Base-by-base conservation (phyloP, 1,140 invertebrate species). In the Magallana gigas region DNA sequence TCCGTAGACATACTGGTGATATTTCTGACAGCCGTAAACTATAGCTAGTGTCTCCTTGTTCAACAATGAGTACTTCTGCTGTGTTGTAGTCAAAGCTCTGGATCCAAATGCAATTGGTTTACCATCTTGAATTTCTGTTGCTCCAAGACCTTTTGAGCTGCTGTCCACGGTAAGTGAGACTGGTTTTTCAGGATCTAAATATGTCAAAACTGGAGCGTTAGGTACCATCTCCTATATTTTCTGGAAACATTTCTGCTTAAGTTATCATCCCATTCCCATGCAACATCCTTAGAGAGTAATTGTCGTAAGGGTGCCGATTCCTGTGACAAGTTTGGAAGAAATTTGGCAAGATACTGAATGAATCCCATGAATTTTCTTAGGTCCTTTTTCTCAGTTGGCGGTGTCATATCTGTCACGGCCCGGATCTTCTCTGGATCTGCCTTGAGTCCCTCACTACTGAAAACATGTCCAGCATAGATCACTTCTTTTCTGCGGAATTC, bases 21-120 rank as follows among this genome's bases (percentile, higher is more conserved):
- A n/a, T n/a, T 88, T 90, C 18, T 81, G 86, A 56, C 88, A 87
- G 14, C 88, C 56, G 23, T 60, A 58, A 23, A 87, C 85, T n/a
- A 88, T 84, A 48, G 88, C 86, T 12, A 59, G 12, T 59, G 58
- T 59, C 58, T 59, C 57, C 85, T 86, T 48, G 23, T 88, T 82
- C 14, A 89, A 88, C 23, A 85, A 71, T 1, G 85, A 60, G 62
- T 91, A 87, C 57, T 94, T 95, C 60, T 89, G 12, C 90, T 96
- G 93, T 58, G 92, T 92, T n/a, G 87, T 9, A 6, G 93, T 94
- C 7, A 96, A 88, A 7, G 94, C 91, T 48, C 94, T 88, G 1
- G 95, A 96, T 11, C 94, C 94, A 88, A 92, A 96, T 3, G 91
- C 94, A 2, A 96, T 90, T n/a, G n/a, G n/a, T n/a, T n/a, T n/a